Percentiles rank a stretch among this genome's conserved stretches.
Conservation (phyloP, 64 coral and sea anemone genomes). For the Stylophora pistillata region DNA sequence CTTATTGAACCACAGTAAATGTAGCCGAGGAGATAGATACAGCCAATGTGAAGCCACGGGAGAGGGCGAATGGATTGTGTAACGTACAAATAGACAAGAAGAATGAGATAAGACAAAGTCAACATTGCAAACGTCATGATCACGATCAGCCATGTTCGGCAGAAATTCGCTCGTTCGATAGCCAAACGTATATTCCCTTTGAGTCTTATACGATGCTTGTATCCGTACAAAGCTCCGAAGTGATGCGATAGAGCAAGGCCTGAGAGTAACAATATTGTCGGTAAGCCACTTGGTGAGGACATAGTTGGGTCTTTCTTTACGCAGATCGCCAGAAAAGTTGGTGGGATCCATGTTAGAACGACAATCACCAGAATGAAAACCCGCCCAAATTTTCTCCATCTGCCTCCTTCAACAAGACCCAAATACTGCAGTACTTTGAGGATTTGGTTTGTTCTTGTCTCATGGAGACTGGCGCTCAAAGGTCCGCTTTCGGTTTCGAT, state of each 20-base stretch:
- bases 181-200: slow-evolving; percentile 19
- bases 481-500: slow-evolving; percentile 1
- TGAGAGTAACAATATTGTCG: slow-evolving; percentile 31
- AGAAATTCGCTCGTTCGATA: slow-evolving; percentile 29
- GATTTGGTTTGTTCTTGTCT: slow-evolving; percentile 24
- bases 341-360: slow-evolving; percentile 8
- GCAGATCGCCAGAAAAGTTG: slow-evolving; percentile 14
- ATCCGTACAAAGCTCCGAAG: slow-evolving; percentile 32
- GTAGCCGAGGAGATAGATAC: slow-evolving; percentile 35
- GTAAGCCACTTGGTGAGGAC: slow-evolving; percentile 47
- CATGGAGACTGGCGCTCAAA: background rate
- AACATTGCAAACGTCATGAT: background rate
- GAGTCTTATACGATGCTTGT: background rate
- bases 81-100: slow-evolving; percentile 24
- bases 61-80: slow-evolving; percentile 18
- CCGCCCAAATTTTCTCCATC: background rate
- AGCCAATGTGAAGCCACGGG: slow-evolving; percentile 32
- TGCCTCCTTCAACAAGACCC: slow-evolving; percentile 6
- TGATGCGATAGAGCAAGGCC: slow-evolving; percentile 36
- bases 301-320: slow-evolving; percentile 31
- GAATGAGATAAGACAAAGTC: slow-evolving; percentile 19
- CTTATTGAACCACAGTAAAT: slow-evolving; percentile 15
- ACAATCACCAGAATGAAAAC: background rate
- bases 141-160: slow-evolving; percentile 41
- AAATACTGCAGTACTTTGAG: background rate